These are phyloP conservation scores for Scaptomyza polygonia DNA, from an alignment of 2,888 invertebrate species.

Conservation along the genomic window DNA sequence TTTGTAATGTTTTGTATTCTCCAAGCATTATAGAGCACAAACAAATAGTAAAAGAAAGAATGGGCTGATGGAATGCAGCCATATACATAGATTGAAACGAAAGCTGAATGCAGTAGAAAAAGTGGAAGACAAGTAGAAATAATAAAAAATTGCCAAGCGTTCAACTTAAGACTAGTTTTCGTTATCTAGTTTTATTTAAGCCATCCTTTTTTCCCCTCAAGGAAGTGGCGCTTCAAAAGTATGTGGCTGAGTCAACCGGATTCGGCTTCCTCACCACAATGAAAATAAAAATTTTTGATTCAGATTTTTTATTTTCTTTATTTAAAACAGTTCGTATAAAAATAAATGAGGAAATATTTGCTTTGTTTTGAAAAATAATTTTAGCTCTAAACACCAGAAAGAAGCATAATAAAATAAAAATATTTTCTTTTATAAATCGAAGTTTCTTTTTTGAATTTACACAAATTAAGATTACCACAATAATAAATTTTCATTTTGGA, in stretches of 20 bases:
- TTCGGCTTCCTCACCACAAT: too few species aligned
- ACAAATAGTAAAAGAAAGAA: constrained; percentile 39
- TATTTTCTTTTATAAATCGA: too few species aligned
- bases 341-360: too few species aligned
- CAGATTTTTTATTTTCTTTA: too few species aligned
- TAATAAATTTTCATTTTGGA: too few species aligned
- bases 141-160: constrained; percentile 47
- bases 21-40: constrained; percentile 53
- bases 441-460: too few species aligned
- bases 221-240: background rate
- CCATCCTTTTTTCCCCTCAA: background rate
- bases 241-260: background rate
- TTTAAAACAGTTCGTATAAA: too few species aligned
- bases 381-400: too few species aligned
- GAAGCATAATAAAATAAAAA: too few species aligned
- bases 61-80: constrained; percentile 16
- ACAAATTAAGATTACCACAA: too few species aligned
- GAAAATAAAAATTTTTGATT: too few species aligned
- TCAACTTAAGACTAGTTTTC: constrained; percentile 45
- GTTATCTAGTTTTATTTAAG: constrained; percentile 13
- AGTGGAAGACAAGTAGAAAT: constrained; percentile 17
- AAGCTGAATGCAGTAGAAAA: constrained; percentile 21
- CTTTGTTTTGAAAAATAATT: too few species aligned
- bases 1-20: constrained; percentile 23
- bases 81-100: constrained; percentile 44